Conservation (phyloP, 1,140 invertebrate genomes). For the Paracyclopina nana region DNA sequence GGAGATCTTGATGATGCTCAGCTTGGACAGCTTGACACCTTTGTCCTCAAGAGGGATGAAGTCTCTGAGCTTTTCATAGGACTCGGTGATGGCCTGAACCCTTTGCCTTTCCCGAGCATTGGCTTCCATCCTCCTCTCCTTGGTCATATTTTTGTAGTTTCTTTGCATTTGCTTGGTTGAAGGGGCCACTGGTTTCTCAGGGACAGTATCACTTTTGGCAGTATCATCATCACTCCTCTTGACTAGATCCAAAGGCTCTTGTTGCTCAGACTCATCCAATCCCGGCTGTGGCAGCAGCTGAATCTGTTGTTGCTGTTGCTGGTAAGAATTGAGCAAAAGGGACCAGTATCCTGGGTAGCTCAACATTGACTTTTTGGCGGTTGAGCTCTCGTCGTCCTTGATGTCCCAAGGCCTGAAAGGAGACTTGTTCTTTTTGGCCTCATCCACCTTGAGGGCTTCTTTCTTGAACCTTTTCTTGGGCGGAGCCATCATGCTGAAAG, state of each 20-base stretch:
- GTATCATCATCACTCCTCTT: not conserved
- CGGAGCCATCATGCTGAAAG: no score
- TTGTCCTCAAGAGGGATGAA: conserved; percentile 73
- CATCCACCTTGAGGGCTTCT: not conserved
- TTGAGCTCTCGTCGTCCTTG: no score
- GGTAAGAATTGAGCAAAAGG: no score
- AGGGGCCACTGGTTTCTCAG: not conserved
- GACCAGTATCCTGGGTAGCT: no score
- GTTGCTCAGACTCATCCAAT: conserved; percentile 1
- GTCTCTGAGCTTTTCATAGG: conserved; percentile 64
- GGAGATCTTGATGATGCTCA: conserved; percentile 73
- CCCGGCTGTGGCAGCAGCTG: no score
- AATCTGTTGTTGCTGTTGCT: not conserved
- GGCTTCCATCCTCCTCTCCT: conserved; percentile 71
- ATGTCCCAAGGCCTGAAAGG: not conserved
- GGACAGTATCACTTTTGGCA: not conserved
- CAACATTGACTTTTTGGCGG: no score
- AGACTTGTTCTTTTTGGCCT: no score
- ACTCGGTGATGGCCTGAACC: conserved; percentile 83
- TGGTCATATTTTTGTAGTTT: conserved; percentile 87
- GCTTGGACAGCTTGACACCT: conserved; percentile 74
- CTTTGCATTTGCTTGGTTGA: conserved; percentile 30
- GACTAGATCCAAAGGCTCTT: conserved; percentile 6
- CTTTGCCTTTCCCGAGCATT: conserved; percentile 75
- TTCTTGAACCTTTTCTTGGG: not conserved